Evolutionary conservation across 2,888 invertebrate species (phyloP).

Genomic region (Agapostemon virescens): DNA sequence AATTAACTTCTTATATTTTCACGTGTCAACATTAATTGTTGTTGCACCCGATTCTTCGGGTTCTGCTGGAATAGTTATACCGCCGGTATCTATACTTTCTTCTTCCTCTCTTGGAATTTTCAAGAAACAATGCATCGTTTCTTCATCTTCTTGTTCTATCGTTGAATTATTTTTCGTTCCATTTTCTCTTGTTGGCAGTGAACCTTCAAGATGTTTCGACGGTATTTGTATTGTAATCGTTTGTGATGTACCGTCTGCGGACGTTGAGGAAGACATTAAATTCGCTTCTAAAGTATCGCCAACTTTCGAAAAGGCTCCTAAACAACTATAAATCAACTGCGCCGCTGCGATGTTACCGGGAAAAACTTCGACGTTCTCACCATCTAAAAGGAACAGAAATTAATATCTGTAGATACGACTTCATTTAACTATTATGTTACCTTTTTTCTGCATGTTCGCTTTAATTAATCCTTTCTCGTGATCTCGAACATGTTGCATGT

Average conservation of each 20-base stretch:
- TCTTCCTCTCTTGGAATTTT: constrained; percentile 79
- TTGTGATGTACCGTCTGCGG: constrained; percentile 78
- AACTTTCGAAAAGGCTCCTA: constrained; percentile 77
- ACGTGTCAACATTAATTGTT: constrained; percentile 66
- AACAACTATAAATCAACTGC: constrained; percentile 78
- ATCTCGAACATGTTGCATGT: constrained; percentile 82
- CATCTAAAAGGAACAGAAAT: constrained; percentile 54
- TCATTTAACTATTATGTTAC: constrained; percentile 46
- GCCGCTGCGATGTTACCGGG: constrained; percentile 80
- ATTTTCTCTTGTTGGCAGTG: constrained; percentile 69
- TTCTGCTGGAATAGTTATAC: constrained; percentile 83
- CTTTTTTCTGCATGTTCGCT: constrained; percentile 70
- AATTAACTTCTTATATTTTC: constrained; percentile 42
- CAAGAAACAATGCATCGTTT: constrained; percentile 79
- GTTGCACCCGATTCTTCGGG: constrained; percentile 70
- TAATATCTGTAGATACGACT: background rate
- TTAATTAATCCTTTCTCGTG: constrained; percentile 82
- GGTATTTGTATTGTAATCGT: constrained; percentile 78
- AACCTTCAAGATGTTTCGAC: constrained; percentile 75
- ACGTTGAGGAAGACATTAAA: constrained; percentile 78
- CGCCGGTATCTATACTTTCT: constrained; percentile 82
- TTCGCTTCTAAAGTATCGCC: constrained; percentile 77
- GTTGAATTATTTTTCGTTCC: constrained; percentile 63
- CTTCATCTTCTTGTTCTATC: constrained; percentile 80
- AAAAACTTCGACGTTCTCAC: constrained; percentile 77